Evolutionary conservation across 2,797 vertebrate genomes (phyloP), one percentile per base, ranked within the genome.

Genomic region (Platalea minor): DNA sequence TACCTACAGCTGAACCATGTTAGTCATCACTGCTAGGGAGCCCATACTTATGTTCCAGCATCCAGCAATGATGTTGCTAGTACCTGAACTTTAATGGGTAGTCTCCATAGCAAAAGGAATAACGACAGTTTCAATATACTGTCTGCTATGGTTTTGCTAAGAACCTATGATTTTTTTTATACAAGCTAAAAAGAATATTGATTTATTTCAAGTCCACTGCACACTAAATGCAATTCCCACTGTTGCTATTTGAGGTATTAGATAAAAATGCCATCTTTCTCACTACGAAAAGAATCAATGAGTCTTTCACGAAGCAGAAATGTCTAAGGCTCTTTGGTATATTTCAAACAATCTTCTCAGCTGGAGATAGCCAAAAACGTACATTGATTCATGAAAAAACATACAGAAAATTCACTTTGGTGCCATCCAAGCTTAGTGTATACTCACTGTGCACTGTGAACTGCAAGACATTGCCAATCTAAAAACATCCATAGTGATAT

Each of bases 241-340:
- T 37, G 12, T 28, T 91, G 51, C 64, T 67, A 73, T 80, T 91
- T 79, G 28, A 89, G 33, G 18, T 75, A 76, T 50, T 61, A 86
- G 77, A 91, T 69, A 76, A 92, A 96, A 94, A 91, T n/a, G 43
- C 8, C 59, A 72, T 59, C 48, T 59, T 91, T 93, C 43, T 87
- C n/a, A 48, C 65, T 57, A 73, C 81, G 60, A 75, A 94, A 86
- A 89, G 15, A 91, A 82, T 65, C 46, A 61, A 57, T 2, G 1
- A 74, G 39, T 74, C 39, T 83, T 73, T 88, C 39, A 59, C 39
- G 19, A 91, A 88, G 48, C 43, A 89, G 57, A 88, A 83, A 64
- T 26, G 11, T 77, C 48, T 56, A 83, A 50, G 26, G 68, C 37
- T 94, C 45, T 77, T 77, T 41, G 23, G 18, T 45, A 18, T 64